These are phyloP conservation scores for Aix galericulata DNA, from an alignment of 2,113 vertebrate species.

Conservation along the genomic window DNA sequence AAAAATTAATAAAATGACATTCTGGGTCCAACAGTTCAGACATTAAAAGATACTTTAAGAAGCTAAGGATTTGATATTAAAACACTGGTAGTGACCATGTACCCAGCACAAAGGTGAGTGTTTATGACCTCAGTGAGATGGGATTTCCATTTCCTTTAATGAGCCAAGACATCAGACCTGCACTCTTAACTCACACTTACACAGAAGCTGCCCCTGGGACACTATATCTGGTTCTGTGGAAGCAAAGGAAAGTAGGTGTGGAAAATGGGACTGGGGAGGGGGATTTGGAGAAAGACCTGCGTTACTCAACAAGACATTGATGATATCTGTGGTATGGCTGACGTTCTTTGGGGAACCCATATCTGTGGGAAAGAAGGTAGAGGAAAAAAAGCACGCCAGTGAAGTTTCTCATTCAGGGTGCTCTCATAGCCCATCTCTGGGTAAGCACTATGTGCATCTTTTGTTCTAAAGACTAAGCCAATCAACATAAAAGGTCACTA, in stretches of 20 bases:
- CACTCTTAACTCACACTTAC: not conserved
- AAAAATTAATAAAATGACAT: not conserved
- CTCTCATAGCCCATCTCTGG: rapidly evolving
- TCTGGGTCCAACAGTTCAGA: not conserved
- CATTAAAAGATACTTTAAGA: not conserved
- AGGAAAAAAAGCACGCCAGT: not conserved
- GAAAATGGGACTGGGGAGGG: not conserved
- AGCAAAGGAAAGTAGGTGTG: not conserved
- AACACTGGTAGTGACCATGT: not conserved
- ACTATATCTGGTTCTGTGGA: not conserved
- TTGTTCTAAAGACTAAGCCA: not conserved
- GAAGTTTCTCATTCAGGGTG: not conserved
- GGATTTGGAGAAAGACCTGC: not conserved
- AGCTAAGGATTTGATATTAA: not conserved
- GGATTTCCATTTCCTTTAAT: constrained; percentile 65
- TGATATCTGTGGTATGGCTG: too few species aligned
- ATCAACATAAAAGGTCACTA: rapidly evolving
- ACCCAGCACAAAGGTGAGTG: constrained; percentile 8
- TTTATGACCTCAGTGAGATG: constrained; percentile 52
- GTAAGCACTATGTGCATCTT: not conserved
- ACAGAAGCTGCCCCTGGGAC: constrained; percentile 15
- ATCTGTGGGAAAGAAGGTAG: not conserved
- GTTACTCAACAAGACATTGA: not conserved
- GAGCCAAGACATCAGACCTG: constrained; percentile 19
- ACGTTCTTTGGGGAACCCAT: too few species aligned